Evolutionary conservation across 2,113 vertebrate species (phyloP).

Genomic region (Lepisosteus osseus): DNA sequence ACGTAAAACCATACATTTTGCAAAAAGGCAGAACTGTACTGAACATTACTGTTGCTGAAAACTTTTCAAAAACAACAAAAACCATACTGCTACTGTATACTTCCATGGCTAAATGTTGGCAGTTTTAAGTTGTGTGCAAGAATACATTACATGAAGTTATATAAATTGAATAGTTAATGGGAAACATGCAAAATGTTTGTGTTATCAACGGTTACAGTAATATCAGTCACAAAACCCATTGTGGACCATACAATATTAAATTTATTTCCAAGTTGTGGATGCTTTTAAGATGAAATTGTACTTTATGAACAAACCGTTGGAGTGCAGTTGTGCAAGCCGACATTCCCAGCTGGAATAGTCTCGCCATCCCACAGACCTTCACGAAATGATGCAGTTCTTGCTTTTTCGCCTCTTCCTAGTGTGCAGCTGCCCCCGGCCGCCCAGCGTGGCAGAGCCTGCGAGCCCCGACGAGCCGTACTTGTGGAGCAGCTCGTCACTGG

Average conservation of each 20-base stretch:
- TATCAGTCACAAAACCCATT: constrained; percentile 37
- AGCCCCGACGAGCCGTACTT: constrained; percentile 78
- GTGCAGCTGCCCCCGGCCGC: constrained; percentile 82
- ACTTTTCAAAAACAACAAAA: constrained; percentile 38
- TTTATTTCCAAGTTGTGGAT: constrained; percentile 39
- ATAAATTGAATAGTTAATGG: constrained; percentile 38
- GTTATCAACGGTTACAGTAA: constrained; percentile 46
- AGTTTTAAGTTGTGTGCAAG: constrained; percentile 37
- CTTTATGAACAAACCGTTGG: constrained; percentile 52
- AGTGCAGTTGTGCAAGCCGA: constrained; percentile 79
- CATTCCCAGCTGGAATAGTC: constrained; percentile 62
- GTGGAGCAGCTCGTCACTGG: constrained; percentile 89
- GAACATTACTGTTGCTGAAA: constrained; percentile 52
- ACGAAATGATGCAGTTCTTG: constrained; percentile 98
- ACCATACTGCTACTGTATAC: constrained; percentile 52
- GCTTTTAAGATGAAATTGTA: constrained; percentile 56
- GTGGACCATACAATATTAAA: constrained; percentile 47
- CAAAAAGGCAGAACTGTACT: constrained; percentile 47
- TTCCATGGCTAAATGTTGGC: constrained; percentile 41
- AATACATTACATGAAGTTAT: constrained; percentile 19
- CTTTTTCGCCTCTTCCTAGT: constrained; percentile 92
- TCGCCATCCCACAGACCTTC: constrained; percentile 46
- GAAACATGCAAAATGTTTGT: constrained; percentile 56
- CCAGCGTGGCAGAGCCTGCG: constrained; percentile 75
- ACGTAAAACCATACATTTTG: constrained; percentile 49